Base-by-base conservation (phyloP, 2,113 vertebrate genomes). In the Seriola rivoliana region DNA sequence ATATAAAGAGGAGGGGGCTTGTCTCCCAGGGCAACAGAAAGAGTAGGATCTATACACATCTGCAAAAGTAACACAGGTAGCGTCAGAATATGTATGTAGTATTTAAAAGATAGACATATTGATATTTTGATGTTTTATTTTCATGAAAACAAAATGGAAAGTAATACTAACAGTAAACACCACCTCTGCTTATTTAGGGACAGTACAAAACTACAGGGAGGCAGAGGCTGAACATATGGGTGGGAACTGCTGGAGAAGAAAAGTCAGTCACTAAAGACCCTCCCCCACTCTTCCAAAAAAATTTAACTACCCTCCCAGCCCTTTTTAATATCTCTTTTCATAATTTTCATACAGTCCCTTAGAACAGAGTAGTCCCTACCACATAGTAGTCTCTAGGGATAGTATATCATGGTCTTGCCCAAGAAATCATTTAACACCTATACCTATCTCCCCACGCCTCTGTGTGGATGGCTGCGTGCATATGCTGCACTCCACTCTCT, bases 31-130 rank as follows among this genome's bases (percentile, higher is more conserved):
- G 98, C 97, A 88, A 99, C 98, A 11, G 98, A 98, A 71, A 99
- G 95, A 34, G 97, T 97, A 8, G 98, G 97, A 84, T 99, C 98
- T 91, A 99, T 98, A 85, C 98, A 99, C 98, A 99, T 99, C 98
- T 99, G 95, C 88, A 96, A 95, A 57, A 65, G 92, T 48, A 34
- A 81, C 75, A 91, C 63, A 88, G 17, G 57, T 2, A 46, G 9
- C 0, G 23, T 85, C 25, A 87, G 64, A 59, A 54, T 16, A 70
- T 13, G 6, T 13, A 62, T 34, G 42, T 14, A 4, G 17, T 16
- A 34, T 32, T 57, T 40, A 12, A 74, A 76, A 69, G 3, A 11
- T 46, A 4, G 63, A 68, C 9, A 19, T 11, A 60, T 1, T 25
- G 17, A 38, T 32, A 48, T 4, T 42, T 60, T 34, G 1, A 70